Conservation (phyloP, 2,797 vertebrate genomes). For the Falco berigora region DNA sequence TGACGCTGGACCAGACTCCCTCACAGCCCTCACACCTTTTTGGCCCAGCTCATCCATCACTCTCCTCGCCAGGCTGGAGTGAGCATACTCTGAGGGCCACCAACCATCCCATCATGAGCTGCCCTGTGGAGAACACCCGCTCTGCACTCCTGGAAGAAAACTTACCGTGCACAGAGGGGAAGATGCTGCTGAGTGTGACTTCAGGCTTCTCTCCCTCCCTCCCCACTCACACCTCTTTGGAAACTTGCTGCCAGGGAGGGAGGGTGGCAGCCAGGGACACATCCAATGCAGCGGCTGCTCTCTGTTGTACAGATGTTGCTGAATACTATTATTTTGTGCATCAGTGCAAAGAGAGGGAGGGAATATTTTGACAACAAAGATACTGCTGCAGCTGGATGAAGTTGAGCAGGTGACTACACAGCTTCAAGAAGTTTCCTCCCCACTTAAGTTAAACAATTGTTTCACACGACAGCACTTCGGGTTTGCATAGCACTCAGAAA, state of each 20-base stretch:
- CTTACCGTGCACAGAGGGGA: background rate
- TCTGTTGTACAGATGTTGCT: background rate
- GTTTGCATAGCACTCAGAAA: background rate
- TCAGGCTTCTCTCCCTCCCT: background rate
- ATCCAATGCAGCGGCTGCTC: background rate
- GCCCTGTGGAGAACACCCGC: background rate
- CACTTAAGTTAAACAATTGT: background rate
- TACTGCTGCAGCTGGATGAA: background rate
- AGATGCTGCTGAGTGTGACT: accelerated
- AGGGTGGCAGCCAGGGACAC: background rate
- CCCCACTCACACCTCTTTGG: background rate
- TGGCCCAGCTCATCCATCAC: background rate
- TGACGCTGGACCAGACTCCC: too few species aligned
- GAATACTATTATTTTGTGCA: background rate
- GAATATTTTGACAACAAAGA: constrained; percentile 21
- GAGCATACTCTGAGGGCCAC: background rate
- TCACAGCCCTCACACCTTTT: background rate
- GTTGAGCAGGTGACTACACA: background rate
- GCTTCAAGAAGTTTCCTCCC: background rate
- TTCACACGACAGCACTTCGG: background rate
- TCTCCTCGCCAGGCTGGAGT: accelerated
- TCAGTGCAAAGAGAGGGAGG: background rate
- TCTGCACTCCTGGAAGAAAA: background rate
- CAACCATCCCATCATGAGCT: background rate
- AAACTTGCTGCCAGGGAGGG: background rate